Base-by-base conservation (phyloP, 2,113 vertebrate genomes). In the Myrmecophaga tridactyla region DNA sequence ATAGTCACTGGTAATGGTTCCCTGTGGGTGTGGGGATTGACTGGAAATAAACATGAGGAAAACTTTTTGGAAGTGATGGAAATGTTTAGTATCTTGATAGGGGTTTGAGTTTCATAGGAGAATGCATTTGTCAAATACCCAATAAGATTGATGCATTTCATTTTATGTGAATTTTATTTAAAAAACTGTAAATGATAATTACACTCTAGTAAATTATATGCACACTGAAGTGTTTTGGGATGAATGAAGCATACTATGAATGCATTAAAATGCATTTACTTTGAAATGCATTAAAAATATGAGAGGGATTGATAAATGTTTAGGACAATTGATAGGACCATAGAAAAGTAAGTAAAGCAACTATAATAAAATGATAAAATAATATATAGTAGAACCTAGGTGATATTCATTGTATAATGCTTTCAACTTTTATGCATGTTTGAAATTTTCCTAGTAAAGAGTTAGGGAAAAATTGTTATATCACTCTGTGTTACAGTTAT, bases 341-440 rank as follows among this genome's bases (percentile, higher is more conserved):
- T 81, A 89, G 41, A 89, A 53, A 31, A 15, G 63, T 39, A 43
- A 9, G 83, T 87, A 92, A 69, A 69, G 7, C 25, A 95, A 88
- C 82, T 80, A 62, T 4, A 92, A 48, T 62, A 70, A 95, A 36
- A n/a, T 63, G 85, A 86, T 39, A 21, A 82, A 86, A 88, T 92
- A 41, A 15, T 86, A 3, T 58, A 46, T 62, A 94, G 21, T 69
- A 69, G 39, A 75, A 62, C 58, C 67, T 88, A 88, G 11, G 46
- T 81, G 36, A 25, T 95, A 15, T 48, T 82, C 41, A 51, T 4
- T 31, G 7, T 76, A 82, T 23, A 75, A 39, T 76, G 8, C 43
- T 82, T 48, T 76, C 48, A 75, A 41, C 18, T 82, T 82, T 75
- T 83, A 46, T 95, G 67, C 76, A 46, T 95, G 67, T 58, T 58